Percentiles rank a stretch among this genome's conserved stretches.
Conservation (phyloP, 2,888 invertebrate genomes). For the Scaptomyza parva region DNA sequence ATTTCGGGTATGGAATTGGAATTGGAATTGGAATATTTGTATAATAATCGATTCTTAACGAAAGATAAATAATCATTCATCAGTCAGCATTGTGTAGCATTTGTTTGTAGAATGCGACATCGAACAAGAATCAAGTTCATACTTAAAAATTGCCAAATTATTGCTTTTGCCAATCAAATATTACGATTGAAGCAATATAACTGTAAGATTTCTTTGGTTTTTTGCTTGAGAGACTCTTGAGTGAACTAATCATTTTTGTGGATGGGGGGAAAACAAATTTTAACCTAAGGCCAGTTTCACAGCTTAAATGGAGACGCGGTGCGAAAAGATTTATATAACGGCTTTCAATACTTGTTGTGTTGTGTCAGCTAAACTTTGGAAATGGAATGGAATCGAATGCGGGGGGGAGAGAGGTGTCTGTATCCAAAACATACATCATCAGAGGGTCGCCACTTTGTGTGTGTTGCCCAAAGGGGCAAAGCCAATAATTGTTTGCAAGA, state of each 20-base stretch:
- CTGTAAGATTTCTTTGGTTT: conserved; percentile 10
- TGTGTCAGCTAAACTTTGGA: conserved; percentile 29
- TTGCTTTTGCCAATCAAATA: conserved; percentile 1
- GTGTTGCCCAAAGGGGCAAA: conserved; percentile 31
- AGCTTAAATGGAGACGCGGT: conserved; percentile 42
- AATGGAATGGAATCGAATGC: neutral
- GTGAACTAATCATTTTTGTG: conserved; percentile 11
- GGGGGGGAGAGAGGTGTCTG: conserved; percentile 4
- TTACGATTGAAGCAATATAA: conserved; percentile 18
- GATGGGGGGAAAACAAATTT: conserved; percentile 7
- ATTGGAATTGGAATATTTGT: neutral
- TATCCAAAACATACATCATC: conserved; percentile 65
- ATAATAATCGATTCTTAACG: neutral
- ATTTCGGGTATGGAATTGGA: neutral
- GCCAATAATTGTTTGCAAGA: conserved; percentile 53
- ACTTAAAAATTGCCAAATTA: no score
- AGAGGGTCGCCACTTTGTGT: conserved; percentile 39
- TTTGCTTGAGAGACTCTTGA: conserved; percentile 9
- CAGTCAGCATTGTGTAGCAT: no score
- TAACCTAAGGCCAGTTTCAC: conserved; percentile 52
- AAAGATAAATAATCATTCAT: neutral
- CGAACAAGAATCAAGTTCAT: no score
- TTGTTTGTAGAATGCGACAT: no score
- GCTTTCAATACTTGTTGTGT: conserved; percentile 52
- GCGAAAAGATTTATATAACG: conserved; percentile 68